A percentile compares a stretch with the other conserved stretches of the same genome.
These are phyloP conservation scores for Apamea sordens DNA, from an alignment of 2,888 invertebrate species.

Conservation along the genomic window DNA sequence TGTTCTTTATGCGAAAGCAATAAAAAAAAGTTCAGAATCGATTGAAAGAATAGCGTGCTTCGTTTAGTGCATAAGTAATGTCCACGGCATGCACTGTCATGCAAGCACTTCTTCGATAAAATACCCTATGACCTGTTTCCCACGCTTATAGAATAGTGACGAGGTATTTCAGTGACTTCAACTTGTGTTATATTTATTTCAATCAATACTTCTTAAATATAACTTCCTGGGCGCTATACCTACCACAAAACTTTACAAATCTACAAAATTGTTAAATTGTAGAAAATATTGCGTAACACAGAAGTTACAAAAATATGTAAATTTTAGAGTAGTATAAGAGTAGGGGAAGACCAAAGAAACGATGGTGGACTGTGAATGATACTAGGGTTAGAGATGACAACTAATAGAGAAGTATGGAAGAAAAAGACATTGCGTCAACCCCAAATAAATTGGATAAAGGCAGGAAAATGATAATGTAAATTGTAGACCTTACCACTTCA, in stretches of 20 bases:
- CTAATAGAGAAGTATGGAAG: too few species aligned
- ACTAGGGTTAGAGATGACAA: too few species aligned
- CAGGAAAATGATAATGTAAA: not conserved
- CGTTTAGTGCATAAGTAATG: constrained; percentile 32
- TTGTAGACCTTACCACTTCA: not conserved
- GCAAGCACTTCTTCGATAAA: constrained; percentile 6
- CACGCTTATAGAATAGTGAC: constrained; percentile 9
- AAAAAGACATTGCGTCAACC: too few species aligned
- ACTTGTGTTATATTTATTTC: not conserved
- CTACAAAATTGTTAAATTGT: not conserved
- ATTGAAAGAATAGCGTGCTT: constrained; percentile 11
- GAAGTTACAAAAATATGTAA: not conserved
- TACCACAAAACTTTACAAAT: not conserved
- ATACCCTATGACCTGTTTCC: constrained; percentile 23
- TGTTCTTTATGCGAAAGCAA: not conserved
- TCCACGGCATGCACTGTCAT: not conserved
- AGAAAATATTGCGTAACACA: not conserved
- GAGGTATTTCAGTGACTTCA: not conserved
- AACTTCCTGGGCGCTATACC: not conserved
- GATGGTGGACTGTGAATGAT: too few species aligned
- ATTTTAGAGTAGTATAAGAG: too few species aligned
- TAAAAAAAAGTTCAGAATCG: constrained; percentile 7
- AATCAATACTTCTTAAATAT: not conserved
- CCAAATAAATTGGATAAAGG: too few species aligned
- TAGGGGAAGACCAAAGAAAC: too few species aligned